Base-by-base conservation (phyloP, 2,888 invertebrate species). In the Cheilosia vernalis region DNA sequence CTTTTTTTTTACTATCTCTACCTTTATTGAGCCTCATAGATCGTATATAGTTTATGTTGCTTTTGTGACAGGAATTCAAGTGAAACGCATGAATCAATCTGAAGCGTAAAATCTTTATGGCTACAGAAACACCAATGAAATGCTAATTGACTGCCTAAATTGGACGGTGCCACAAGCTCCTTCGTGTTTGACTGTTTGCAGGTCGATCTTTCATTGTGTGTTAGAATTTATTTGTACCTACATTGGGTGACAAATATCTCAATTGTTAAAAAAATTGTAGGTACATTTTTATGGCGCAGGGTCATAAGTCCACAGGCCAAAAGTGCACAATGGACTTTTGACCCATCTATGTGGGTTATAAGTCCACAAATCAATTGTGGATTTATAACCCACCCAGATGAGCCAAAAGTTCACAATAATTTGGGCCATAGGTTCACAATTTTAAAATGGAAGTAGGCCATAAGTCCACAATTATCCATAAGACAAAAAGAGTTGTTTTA, bases 181-280 rank as follows among this genome's bases (percentile, higher is more conserved):
- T 10, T 69, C 61, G 61, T 58, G 79, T 60, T 66, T 53, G 70
- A 78, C 17, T 51, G 17, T 37, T 37, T 4, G 4, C 37, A 37
- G 37, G 40, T 76, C 10, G 15, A 27, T 24, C 47, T 10, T 33
- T 33, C n/a, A n/a, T n/a, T n/a, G n/a, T n/a, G n/a, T n/a, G n/a
- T n/a, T n/a, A n/a, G n/a, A n/a, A n/a, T n/a, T n/a, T n/a, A n/a
- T n/a, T n/a, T n/a, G n/a, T n/a, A n/a, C n/a, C n/a, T n/a, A n/a
- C n/a, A 78, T 67, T 67, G 83, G 73, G 79, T 73, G 83, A 83
- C 83, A 73, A 83, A 79, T 78, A 72, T 79, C 73, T 78, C 67
- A 78, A 83, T 83, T 73, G 21, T 60, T 42, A 17, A 17, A 63
- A 21, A n/a, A 64, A 69, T 9, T 30, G 9, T 9, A 9, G 7